Conservation (phyloP, 2,888 invertebrate species). For the Tricholauxania praeusta region DNA sequence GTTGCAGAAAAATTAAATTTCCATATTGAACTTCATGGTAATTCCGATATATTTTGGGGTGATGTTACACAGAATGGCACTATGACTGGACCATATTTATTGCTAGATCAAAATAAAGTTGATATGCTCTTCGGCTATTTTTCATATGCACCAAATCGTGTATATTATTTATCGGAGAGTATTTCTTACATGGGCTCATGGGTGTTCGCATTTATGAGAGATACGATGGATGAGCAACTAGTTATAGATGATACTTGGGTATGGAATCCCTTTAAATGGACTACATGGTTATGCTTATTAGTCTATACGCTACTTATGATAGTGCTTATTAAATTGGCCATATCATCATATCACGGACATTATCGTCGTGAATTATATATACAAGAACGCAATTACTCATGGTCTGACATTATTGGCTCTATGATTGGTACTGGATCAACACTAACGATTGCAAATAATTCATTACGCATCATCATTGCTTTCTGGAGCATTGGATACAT, state of each 20-base stretch:
- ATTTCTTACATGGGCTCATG: constrained; percentile 20
- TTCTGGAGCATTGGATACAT: constrained; percentile 31
- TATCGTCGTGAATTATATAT: not conserved
- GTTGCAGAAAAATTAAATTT: constrained; percentile 35
- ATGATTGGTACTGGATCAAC: constrained; percentile 11
- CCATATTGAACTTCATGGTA: constrained; percentile 9
- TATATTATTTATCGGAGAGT: constrained; percentile 24
- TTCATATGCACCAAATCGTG: constrained; percentile 24
- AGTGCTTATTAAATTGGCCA: not conserved
- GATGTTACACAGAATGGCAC: constrained; percentile 26
- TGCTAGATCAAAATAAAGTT: constrained; percentile 10
- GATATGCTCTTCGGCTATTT: constrained; percentile 35
- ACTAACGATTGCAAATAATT: constrained; percentile 6
- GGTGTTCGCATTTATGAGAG: constrained; percentile 31
- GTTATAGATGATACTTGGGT: constrained; percentile 16
- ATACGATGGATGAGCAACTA: not conserved
- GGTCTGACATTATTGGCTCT: constrained; percentile 31
- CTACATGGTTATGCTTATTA: constrained; percentile 31
- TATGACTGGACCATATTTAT: constrained; percentile 17
- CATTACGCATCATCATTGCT: constrained; percentile 20
- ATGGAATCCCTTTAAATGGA: constrained; percentile 28
- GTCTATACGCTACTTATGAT: constrained; percentile 7
- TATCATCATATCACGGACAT: not conserved
- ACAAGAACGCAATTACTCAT: constrained; percentile 14
- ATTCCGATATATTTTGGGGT: not conserved